Base-by-base conservation (phyloP, 2,888 invertebrate genomes). In the Liodrosophila aerea region DNA sequence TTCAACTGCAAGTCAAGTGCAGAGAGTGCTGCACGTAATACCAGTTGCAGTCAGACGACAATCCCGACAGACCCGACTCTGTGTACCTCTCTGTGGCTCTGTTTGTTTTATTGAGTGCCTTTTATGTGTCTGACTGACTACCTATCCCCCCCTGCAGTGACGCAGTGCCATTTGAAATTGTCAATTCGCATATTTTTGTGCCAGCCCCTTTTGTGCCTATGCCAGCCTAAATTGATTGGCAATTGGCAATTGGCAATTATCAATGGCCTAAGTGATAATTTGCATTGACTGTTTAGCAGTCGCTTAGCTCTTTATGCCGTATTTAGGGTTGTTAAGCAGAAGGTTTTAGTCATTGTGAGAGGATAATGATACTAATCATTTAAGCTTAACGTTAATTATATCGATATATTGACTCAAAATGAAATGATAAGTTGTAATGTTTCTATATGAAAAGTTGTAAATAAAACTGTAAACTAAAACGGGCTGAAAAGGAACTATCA, bases 181-280 rank as follows among this genome's bases (percentile, higher is more conserved):
- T 43, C 75, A 69, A 74, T 69, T 61, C 69, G 57, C 57, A 69
- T 66, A 70, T 70, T 63, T 64, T 58, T 12, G 7, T 18, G 18
- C 2, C 68, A 64, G 51, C 65, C 69, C 73, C 41, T 41, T 50
- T 44, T 41, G n/a, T 57, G 50, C 47, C 31, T 31, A 44, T 31
- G 61, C 22, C 36, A 52, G 57, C 46, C 54, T 9, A 56, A 69
- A 66, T 78, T 72, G 75, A 40, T 34, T 41, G 31, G 11, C 22
- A 13, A 80, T 83, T 80, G 81, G 60, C 81, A 80, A 84, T 81
- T 74, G 81, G 51, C 80, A 78, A 82, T 82, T 85, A 82, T 85
- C 82, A 75, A 76, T 73, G 68, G 78, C 43, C 67, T 75, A 85
- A 82, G 80, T 75, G 76, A 78, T 82, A 78, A 82, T 82, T 85